phyloP scores from a whole-genome alignment of 2,113 vertebrate species.

The Chaenogobius annularis region DNA sequence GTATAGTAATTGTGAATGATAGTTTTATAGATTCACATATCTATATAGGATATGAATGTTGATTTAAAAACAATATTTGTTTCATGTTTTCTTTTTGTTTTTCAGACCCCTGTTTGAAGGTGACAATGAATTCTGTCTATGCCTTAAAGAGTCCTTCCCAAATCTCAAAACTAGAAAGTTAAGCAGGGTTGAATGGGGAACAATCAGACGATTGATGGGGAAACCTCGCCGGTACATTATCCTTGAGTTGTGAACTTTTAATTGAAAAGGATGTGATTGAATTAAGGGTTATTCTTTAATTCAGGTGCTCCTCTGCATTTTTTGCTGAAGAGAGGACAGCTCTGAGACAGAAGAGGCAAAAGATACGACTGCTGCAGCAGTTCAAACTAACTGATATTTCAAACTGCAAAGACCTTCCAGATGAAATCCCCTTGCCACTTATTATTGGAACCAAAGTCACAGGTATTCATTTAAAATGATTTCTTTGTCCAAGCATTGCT shows the following conservation, averaged over 20 bases:
- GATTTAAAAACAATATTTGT: neutral
- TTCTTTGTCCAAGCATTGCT: neutral
- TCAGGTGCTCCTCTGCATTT: slow-evolving; percentile 96
- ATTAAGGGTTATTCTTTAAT: slow-evolving; percentile 9
- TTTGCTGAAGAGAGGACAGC: slow-evolving; percentile 95
- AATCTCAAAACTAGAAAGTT: slow-evolving; percentile 96
- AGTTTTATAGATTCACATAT: neutral
- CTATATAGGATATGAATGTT: neutral
- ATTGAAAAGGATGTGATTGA: neutral
- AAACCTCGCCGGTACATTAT: slow-evolving; percentile 90
- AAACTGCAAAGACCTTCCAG: slow-evolving; percentile 96
- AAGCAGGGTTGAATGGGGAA: slow-evolving; percentile 96
- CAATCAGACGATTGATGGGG: slow-evolving; percentile 96
- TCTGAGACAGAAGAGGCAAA: slow-evolving; percentile 92
- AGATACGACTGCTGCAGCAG: slow-evolving; percentile 95
- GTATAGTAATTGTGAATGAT: neutral
- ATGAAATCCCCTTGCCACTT: slow-evolving; percentile 94
- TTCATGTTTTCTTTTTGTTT: slow-evolving; percentile 22
- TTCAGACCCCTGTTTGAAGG: slow-evolving; percentile 96
- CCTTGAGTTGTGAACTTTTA: neutral
- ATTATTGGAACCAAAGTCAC: slow-evolving; percentile 99
- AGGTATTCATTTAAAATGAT: slow-evolving; percentile 68
- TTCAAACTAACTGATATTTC: slow-evolving; percentile 93
- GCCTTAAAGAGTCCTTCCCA: slow-evolving; percentile 97
- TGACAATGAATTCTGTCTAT: slow-evolving; percentile 98